Evolutionary conservation across 2,888 invertebrate species (phyloP), one percentile per base, ranked within the genome.

Genomic region (Pseudanteris insignis): DNA sequence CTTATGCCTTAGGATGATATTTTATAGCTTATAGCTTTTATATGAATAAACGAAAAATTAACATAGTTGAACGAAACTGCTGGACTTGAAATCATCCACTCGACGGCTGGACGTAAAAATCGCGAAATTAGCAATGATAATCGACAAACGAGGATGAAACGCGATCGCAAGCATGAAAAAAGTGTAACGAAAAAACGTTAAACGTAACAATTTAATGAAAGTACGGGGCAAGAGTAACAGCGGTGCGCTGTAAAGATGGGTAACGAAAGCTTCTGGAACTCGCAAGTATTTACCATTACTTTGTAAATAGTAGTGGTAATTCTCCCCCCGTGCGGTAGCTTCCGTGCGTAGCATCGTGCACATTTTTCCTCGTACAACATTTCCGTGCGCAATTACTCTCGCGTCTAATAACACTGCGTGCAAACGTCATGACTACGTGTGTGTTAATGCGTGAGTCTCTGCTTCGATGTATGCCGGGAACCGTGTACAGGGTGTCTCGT

Each of bases 321-420:
- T 43, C 61, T 55, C 55, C 55, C 61, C 54, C 50, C 55, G 61
- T 50, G 50, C 61, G 44, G 46, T 55, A 46, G 61, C 61, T 61
- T 55, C 61, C 61, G 61, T 61, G 61, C 61, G 61, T 61, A 61
- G 55, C 61, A 61, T 55, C 61, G 61, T 34, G 40, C 48, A 61
- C 61, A 61, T 61, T 61, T 61, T 61, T 61, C 46, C 61, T 55
- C 61, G 61, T 50, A 51, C 48, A 61, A 54, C 55, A 61, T 61
- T 61, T 61, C 61, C 61, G 61, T 50, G 61, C 55, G 61, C 61
- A 61, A 61, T 61, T 61, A 61, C 50, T 61, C 61, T 55, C 51
- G 55, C 61, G 50, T 61, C 61, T 61, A 61, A 61, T 61, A 55
- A 61, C 50, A 51, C 61, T 43, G 60, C 44, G 61, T 55, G 50